Base-by-base conservation (phyloP, 2,888 invertebrate species). In the Calliscelio sp. region DNA sequence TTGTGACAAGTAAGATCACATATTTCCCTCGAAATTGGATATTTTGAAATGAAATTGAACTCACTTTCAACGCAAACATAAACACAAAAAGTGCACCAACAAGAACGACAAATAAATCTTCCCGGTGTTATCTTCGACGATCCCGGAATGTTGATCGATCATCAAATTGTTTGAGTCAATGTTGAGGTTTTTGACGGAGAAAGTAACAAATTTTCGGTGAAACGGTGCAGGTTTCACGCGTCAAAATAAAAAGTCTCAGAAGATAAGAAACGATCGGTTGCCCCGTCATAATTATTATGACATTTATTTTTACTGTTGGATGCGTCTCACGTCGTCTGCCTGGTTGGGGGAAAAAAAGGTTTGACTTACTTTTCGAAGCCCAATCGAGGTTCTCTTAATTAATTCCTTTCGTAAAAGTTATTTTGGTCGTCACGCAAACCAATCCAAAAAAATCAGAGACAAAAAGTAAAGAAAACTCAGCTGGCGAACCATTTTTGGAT, bases 151-250 rank as follows among this genome's bases (percentile, higher is more conserved):
- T 63, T 63, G 70, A 78, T 61, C 68, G 70, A 78, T 70, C 66
- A 44, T 77, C 77, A 59, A 78, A 78, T 78, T 68, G 22, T 78
- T 78, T 68, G 59, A 68, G 68, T 59, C 68, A 66, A 78, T 55
- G 55, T 74, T 75, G 44, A 28, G n/a, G 24, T 49, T 77, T 78
- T 46, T 57, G 59, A 59, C 77, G 28, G 68, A 78, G 77, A 78
- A 66, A 78, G 77, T 68, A 38, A 16, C 24, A 32, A 38, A 66
- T 66, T 66, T 66, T 57, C 8, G 10, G 77, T 32, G 65, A 65
- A 55, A 75, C 51, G 25, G 20, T 38, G 38, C 63, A 14, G 49
- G 51, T 75, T 75, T 66, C 57, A 28, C 38, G 28, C 63, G 57
- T 65, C 57, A 32, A 32, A 55, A 41, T 63, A 63, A 63, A n/a